A percentile compares a stretch with the other conserved stretches of the same genome.
Conservation (phyloP, 53 echinoderm and acorn worm species). For the Paracentrotus lividus region DNA sequence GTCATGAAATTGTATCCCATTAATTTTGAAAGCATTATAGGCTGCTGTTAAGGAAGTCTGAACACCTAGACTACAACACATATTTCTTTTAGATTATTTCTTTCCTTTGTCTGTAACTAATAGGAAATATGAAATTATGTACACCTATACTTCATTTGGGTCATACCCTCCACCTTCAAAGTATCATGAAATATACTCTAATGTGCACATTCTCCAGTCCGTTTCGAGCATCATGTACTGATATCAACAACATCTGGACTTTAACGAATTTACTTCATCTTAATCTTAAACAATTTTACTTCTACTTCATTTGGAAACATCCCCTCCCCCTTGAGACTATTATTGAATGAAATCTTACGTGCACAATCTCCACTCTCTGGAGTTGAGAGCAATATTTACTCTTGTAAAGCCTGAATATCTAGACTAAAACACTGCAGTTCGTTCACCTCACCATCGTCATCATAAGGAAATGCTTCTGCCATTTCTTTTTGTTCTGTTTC, state of each 20-base stretch:
- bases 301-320: too few species aligned
- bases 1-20: too few species aligned
- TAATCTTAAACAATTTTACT: too few species aligned
- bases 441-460: background rate
- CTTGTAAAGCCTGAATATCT: background rate
- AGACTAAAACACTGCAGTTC: background rate
- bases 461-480: background rate
- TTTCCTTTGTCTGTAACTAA: background rate
- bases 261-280: too few species aligned
- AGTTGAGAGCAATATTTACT: background rate
- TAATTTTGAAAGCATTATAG: too few species aligned
- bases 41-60: too few species aligned
- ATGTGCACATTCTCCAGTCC: slow-evolving; percentile 2
- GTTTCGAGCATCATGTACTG: background rate
- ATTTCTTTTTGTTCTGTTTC: background rate
- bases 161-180: too few species aligned
- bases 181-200: too few species aligned
- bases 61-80: background rate
- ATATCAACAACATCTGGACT: background rate
- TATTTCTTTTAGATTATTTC: background rate
- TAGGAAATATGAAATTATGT: too few species aligned
- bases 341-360: background rate
- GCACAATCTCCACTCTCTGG: background rate
- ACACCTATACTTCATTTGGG: too few species aligned
- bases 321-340: too few species aligned